Evolutionary conservation across 92 coral and sea anemone genomes (phyloP).

Genomic region (Hydrozoanthus gracilis): DNA sequence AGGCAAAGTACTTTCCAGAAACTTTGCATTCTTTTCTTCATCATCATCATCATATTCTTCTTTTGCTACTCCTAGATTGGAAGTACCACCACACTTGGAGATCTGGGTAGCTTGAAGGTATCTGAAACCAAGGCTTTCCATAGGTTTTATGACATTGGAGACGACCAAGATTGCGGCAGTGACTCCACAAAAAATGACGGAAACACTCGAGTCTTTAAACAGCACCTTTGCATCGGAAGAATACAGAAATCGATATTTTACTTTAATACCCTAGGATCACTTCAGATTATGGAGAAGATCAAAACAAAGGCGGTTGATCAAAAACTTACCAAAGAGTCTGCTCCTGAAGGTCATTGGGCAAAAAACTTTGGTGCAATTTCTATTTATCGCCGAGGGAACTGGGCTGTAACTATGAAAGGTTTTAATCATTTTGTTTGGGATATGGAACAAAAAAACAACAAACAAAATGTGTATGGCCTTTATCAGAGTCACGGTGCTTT

Average conservation of each 20-base stretch:
- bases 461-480: not conserved
- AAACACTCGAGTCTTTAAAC: not conserved
- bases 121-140: too few relatives aligned
- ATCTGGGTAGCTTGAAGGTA: not conserved
- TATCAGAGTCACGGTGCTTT: too few relatives aligned
- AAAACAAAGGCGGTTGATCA: not conserved
- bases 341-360: not conserved
- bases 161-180: not conserved
- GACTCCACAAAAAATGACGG: not conserved
- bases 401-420: too few relatives aligned
- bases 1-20: too few relatives aligned
- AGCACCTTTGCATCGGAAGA: not conserved
- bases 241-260: not conserved
- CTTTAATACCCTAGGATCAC: conserved; percentile 38
- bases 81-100: not conserved
- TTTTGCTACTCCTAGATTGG: not conserved
- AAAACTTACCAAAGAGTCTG: conserved; percentile 43
- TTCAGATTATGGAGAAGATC: too few relatives aligned
- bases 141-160: not conserved
- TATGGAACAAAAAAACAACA: not conserved
- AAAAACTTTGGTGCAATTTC: conserved; percentile 48
- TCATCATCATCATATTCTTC: too few relatives aligned
- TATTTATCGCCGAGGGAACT: too few relatives aligned
- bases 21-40: too few relatives aligned
- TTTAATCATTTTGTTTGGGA: not conserved